Percentiles rank a stretch among this genome's conserved stretches.
Conservation (phyloP, 2,888 invertebrate genomes). For the Pandemis cinnamomeana region DNA sequence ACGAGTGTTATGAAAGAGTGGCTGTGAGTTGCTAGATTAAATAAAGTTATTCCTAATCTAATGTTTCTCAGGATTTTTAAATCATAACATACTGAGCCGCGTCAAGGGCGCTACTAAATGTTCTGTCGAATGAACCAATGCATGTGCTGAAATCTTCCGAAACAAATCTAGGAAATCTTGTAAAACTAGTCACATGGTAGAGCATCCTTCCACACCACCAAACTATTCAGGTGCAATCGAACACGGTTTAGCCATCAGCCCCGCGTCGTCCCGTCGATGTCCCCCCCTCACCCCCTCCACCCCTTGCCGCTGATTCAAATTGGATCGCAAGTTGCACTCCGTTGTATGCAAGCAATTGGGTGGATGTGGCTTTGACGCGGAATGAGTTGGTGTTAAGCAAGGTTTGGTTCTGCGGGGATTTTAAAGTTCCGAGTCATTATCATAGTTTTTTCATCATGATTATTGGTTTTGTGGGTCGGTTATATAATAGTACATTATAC, state of each 20-base stretch:
- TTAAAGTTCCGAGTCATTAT: background rate
- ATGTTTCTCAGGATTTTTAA: no score
- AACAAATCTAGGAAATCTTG: background rate
- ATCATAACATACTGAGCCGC: no score
- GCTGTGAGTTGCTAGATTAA: no score
- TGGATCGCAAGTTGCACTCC: conserved; percentile 73
- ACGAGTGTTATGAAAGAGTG: no score
- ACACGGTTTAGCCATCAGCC: conserved; percentile 82
- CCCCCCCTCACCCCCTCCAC: conserved; percentile 42
- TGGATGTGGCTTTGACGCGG: conserved; percentile 60
- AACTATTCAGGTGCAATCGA: conserved; percentile 76
- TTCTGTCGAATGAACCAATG: no score
- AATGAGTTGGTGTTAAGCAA: background rate
- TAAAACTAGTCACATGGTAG: conserved; percentile 48
- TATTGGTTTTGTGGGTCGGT: no score
- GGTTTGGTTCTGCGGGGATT: background rate
- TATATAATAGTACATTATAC: no score
- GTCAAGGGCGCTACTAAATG: no score
- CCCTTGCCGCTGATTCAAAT: conserved; percentile 72
- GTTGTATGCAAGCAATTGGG: conserved; percentile 67
- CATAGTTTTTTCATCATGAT: no score
- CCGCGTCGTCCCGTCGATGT: conserved; percentile 62
- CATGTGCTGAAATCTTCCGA: no score
- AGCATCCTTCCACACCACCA: conserved; percentile 54
- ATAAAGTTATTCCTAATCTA: no score